These are phyloP conservation scores for Neodiprion virginianus DNA, from an alignment of 1,140 invertebrate species.

Conservation along the genomic window DNA sequence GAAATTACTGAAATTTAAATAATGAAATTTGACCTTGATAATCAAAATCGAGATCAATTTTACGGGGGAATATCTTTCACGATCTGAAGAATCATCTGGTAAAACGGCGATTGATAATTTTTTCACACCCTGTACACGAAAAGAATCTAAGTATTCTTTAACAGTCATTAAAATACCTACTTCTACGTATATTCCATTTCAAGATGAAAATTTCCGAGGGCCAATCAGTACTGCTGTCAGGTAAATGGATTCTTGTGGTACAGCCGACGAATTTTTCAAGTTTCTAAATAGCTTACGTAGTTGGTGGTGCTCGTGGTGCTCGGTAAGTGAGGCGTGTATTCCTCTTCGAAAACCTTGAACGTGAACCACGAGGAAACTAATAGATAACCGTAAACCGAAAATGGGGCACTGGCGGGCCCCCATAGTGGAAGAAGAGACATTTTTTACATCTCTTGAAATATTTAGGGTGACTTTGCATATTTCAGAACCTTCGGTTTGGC, in stretches of 20 bases:
- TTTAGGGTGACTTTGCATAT: constrained; percentile 2
- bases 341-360: neutral
- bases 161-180: too few species aligned
- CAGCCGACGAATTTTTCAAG: neutral
- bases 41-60: too few species aligned
- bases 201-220: too few species aligned
- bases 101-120: too few species aligned
- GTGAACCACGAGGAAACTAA: neutral
- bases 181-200: too few species aligned
- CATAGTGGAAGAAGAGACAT: neutral
- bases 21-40: too few species aligned
- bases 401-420: neutral
- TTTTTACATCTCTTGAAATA: constrained; percentile 3
- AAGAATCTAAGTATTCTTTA: too few species aligned
- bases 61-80: too few species aligned
- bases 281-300: neutral
- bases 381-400: constrained; percentile 5
- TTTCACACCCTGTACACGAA: too few species aligned
- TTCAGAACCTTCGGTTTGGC: neutral
- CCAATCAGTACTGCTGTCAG: neutral
- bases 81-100: too few species aligned
- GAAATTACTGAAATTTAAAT: too few species aligned
- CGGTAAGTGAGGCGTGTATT: neutral
- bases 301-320: too few species aligned
- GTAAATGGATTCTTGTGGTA: neutral